Evolutionary conservation across 1,140 invertebrate species (phyloP).

Genomic region (Uloborus diversus): DNA sequence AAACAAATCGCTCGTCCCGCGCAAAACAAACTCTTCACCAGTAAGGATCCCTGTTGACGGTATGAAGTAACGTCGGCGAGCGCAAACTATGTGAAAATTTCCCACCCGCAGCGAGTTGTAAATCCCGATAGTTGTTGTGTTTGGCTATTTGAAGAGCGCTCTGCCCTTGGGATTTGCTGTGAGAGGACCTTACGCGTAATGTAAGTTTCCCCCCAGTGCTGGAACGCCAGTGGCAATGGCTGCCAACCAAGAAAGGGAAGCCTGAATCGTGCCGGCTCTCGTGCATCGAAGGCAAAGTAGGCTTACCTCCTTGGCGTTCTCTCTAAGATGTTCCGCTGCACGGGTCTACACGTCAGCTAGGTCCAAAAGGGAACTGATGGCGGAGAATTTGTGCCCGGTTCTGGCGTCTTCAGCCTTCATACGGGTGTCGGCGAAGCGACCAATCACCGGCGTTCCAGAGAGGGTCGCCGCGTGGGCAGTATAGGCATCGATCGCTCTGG

Average conservation of each 20-base stretch:
- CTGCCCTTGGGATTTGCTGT: conserved; percentile 26
- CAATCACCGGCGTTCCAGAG: conserved; percentile 26
- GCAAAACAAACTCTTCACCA: too few species aligned
- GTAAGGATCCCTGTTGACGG: too few species aligned
- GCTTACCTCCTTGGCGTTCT: conserved; percentile 35
- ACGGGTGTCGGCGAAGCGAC: conserved; percentile 40
- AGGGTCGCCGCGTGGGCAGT: conserved; percentile 27
- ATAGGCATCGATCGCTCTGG: conserved; percentile 36
- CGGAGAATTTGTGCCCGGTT: conserved; percentile 1
- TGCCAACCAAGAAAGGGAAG: not conserved
- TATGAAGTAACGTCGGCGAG: too few species aligned
- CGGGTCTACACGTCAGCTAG: conserved; percentile 20
- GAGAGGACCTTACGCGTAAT: conserved; percentile 9
- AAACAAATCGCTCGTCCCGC: too few species aligned
- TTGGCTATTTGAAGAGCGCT: too few species aligned
- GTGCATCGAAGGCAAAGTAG: conserved; percentile 40
- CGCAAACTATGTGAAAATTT: too few species aligned
- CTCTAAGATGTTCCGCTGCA: not conserved
- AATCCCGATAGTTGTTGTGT: too few species aligned
- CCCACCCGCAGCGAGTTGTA: too few species aligned
- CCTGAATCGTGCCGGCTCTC: not conserved
- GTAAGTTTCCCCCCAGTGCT: not conserved
- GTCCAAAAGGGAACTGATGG: conserved; percentile 46
- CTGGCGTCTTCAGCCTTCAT: conserved; percentile 45
- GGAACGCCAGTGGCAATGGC: not conserved